Evolutionary conservation across 2,797 vertebrate genomes (phyloP), one percentile per base, ranked within the genome.

Genomic region (Anas georgica): DNA sequence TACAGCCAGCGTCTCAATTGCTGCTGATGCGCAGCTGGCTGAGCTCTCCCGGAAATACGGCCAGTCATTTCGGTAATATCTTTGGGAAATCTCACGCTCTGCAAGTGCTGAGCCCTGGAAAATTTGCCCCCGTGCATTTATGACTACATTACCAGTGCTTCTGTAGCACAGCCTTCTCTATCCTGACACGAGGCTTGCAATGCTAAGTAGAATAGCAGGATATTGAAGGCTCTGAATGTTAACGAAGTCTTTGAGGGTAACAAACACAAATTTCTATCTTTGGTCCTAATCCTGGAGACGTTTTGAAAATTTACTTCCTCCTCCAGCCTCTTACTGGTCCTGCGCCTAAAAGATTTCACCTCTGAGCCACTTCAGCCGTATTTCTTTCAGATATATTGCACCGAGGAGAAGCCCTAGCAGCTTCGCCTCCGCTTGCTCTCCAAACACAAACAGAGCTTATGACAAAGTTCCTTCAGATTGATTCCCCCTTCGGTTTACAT

Each of bases 21-120:
- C 92, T 86, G 93, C 93, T 69, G 86, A 80, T 31, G 81, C 88
- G 37, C 90, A 96, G 90, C 93, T 88, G 93, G 77, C 80, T 84
- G 85, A 86, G 73, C 56, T 58, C 82, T 22, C 43, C 83, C 33
- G 45, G 83, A 95, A 92, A 62, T 14, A 22, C 3, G 9, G 85
- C 69, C 85, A 29, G 39, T 25, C 88, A 28, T 91, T 91, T 85
- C 21, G 86, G 82, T 58, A 66, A 62, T 16, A 22, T 43, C 86
- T 86, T 35, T 25, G 94, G 86, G 74, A 93, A 48, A 56, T 66
- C 74, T 94, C 69, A 58, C 35, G 3, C 56, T 82, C 58, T 3
- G 2, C 87, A 86, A 89, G 35, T 39, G 75, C 94, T 91, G 91
- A 93, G 84, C 41, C n/a, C 48, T 37, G 75, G 72, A 81, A 73